Conservation (phyloP, 1,140 invertebrate species). For the Drosophila carrolli region DNA sequence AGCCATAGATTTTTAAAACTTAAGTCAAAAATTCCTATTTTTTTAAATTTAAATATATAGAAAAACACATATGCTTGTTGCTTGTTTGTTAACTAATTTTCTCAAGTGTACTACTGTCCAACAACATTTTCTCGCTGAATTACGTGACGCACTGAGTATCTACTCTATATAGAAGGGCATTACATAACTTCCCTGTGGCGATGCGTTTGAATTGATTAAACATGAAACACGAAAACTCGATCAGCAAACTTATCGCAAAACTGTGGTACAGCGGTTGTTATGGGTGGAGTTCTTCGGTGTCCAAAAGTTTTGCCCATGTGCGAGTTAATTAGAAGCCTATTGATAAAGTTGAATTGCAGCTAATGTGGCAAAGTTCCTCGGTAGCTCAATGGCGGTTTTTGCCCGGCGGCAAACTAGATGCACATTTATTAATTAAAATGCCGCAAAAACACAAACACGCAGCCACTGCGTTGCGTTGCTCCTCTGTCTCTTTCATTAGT, state of each 20-base stretch:
- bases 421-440: slow-evolving; percentile 77
- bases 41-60: too few relatives aligned
- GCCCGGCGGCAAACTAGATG: slow-evolving; percentile 16
- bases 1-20: too few relatives aligned
- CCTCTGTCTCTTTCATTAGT: slow-evolving; percentile 49
- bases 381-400: slow-evolving; percentile 28
- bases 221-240: slow-evolving; percentile 52
- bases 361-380: slow-evolving; percentile 52
- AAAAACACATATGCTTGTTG: too few relatives aligned
- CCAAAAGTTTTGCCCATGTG: slow-evolving; percentile 24
- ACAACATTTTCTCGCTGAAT: slow-evolving; percentile 19
- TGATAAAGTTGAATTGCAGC: slow-evolving; percentile 71
- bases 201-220: slow-evolving; percentile 57
- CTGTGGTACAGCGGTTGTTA: slow-evolving; percentile 23
- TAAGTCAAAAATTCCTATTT: too few relatives aligned
- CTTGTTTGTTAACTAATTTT: not conserved
- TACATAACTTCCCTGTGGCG: slow-evolving; percentile 29
- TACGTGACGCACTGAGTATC: slow-evolving; percentile 56
- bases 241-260: slow-evolving; percentile 57
- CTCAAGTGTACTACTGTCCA: not conserved
- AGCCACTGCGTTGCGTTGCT: not conserved
- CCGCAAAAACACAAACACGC: slow-evolving; percentile 57
- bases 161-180: slow-evolving; percentile 6
- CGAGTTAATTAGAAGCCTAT: slow-evolving; percentile 76
- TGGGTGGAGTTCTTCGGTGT: not conserved